These are phyloP conservation scores for Neuroscelio doddi DNA, from an alignment of 2,888 invertebrate genomes.

Conservation along the genomic window DNA sequence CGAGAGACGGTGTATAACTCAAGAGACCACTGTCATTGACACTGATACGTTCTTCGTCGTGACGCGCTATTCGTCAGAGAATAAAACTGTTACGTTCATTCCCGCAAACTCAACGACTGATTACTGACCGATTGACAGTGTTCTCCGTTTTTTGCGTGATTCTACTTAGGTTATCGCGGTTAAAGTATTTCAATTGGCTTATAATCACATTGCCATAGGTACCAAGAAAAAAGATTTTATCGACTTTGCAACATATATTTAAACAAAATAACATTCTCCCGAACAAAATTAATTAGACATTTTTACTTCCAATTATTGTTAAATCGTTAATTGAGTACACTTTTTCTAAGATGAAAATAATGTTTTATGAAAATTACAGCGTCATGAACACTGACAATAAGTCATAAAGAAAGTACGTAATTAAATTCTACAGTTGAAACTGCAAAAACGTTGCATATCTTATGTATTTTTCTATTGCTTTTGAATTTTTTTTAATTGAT, in stretches of 20 bases:
- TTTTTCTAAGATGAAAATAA: too few species aligned
- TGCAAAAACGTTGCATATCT: too few species aligned
- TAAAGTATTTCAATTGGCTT: constrained; percentile 12
- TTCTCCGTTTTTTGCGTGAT: constrained; percentile 23
- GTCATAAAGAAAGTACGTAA: too few species aligned
- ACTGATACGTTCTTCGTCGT: constrained; percentile 50
- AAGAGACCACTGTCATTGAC: constrained; percentile 53
- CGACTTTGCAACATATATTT: not conserved
- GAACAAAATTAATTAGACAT: too few species aligned
- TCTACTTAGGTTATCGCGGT: constrained; percentile 10
- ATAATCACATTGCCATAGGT: constrained; percentile 2
- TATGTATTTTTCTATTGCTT: too few species aligned
- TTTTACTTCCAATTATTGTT: too few species aligned
- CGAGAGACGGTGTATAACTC: constrained; percentile 13
- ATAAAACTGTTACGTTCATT: constrained; percentile 39
- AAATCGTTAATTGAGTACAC: too few species aligned
- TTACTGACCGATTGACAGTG: constrained; percentile 38
- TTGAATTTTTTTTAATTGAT: too few species aligned
- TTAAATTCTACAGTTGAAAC: too few species aligned
- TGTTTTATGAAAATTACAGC: too few species aligned
- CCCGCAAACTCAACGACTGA: constrained; percentile 27
- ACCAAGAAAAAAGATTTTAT: constrained; percentile 20
- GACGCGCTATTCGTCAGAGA: constrained; percentile 21
- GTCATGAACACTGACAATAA: too few species aligned
- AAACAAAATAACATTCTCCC: too few species aligned